Evolutionary conservation across 2,888 invertebrate genomes (phyloP), one percentile per base, ranked within the genome.

Genomic region (Eulithis testata): DNA sequence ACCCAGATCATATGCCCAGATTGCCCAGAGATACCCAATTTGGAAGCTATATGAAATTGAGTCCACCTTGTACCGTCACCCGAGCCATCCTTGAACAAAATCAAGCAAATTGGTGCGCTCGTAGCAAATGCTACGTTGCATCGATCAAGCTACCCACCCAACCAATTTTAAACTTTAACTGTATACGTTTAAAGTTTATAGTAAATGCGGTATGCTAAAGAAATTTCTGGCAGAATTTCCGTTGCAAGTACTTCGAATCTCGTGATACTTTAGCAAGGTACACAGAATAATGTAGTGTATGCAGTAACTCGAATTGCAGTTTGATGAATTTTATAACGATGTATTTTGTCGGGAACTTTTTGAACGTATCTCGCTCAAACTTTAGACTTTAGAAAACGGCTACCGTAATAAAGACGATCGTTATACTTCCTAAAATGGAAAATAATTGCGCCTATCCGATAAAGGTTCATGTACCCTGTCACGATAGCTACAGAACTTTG

Each of bases 41-140:
- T 59, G 43, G 36, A 36, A 27, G 37, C 14, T 9, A 8, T 51
- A 55, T 47, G 45, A 59, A 66, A 66, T 58, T 44, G 71, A 72
- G 73, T 76, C 73, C 69, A 60, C 66, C 44, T 60, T 54, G 49
- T 61, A 40, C n/a, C 44, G 69, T 73, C 70, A 59, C 36, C 72
- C 71, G 72, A 79, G 73, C 77, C 67, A 66, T 71, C 71, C 81
- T 79, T 78, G 82, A 84, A 87, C 83, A 85, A 86, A 88, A 86
- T 86, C 84, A 83, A 80, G 80, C 84, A 87, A 88, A 88, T 89
- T 88, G 87, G 87, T 79, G 78, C 76, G 75, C 84, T 85, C 79
- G 79, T 80, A 77, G 79, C 80, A 74, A 83, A 81, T 83, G 85
- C 84, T 83, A 78, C 81, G 81, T 79, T 85, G 86, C 86, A 86